A percentile compares a stretch with the other conserved stretches of the same genome.
phyloP scores from a whole-genome alignment of 2,113 vertebrate species.

The Microtus ochrogaster region DNA sequence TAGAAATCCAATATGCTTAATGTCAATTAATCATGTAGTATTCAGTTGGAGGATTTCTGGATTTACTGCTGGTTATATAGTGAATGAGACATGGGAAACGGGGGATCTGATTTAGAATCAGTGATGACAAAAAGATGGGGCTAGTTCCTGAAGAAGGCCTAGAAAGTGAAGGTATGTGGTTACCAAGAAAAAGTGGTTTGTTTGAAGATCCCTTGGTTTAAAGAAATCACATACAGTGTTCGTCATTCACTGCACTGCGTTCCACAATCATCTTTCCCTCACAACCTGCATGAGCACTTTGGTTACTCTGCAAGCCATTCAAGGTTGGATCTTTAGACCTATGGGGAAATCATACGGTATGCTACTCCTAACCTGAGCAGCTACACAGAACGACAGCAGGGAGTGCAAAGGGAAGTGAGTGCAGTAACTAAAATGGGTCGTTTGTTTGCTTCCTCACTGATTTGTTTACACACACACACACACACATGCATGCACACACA shows the following conservation, averaged over 20 bases:
- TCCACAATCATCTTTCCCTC: not conserved
- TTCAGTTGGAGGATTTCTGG: not conserved
- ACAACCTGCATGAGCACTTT: not conserved
- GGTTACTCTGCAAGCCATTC: not conserved
- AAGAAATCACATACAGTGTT: not conserved
- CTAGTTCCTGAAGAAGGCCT: not conserved
- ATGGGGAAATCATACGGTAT: not conserved
- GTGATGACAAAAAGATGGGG: not conserved
- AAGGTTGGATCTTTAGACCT: not conserved
- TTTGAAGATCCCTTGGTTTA: not conserved
- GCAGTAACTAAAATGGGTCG: not conserved
- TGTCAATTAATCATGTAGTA: not conserved
- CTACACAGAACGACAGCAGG: not conserved
- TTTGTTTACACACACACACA: not conserved
- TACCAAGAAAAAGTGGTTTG: not conserved
- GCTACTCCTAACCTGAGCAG: not conserved
- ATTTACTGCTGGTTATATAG: not conserved
- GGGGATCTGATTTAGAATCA: not conserved
- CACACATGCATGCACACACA: too few relatives aligned
- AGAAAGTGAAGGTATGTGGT: not conserved
- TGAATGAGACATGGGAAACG: not conserved
- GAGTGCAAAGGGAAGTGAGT: not conserved
- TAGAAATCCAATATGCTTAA: not conserved
- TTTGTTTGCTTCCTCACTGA: not conserved
- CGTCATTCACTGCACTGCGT: accelerated